Conservation (phyloP, 2,113 vertebrate genomes). For the Echinops telfairi region DNA sequence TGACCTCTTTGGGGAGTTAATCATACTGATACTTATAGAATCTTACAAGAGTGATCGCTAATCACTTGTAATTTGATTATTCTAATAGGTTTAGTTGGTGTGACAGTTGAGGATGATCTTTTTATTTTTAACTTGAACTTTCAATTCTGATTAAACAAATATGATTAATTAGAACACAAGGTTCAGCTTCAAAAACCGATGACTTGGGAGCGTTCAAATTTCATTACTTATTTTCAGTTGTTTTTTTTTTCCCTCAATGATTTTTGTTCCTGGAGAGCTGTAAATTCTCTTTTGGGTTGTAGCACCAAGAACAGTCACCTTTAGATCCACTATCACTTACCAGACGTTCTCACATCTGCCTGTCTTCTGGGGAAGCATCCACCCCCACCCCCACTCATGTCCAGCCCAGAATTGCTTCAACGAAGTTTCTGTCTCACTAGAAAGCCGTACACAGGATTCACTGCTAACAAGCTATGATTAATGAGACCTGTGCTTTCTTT, state of each 20-base stretch:
- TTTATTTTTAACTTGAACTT: conserved; percentile 77
- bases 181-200: conserved; percentile 33
- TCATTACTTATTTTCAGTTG: neutral
- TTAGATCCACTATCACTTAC: neutral
- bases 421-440: neutral
- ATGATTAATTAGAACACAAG: conserved; percentile 62
- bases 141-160: conserved; percentile 62
- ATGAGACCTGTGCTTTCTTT: conserved; percentile 70
- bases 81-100: conserved; percentile 48
- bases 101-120: conserved; percentile 72
- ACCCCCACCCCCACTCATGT: neutral
- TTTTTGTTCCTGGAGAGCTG: neutral
- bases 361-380: neutral
- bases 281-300: neutral
- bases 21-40: neutral
- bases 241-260: neutral
- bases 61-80: conserved; percentile 85
- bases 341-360: neutral
- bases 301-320: neutral
- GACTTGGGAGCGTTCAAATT: conserved; percentile 30
- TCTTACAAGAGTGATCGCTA: conserved; percentile 60
- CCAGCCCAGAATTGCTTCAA: neutral
- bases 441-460: neutral
- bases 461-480: conserved; percentile 20
- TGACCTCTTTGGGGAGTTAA: neutral